These are phyloP conservation scores for Phrynosoma blainvillii DNA, from an alignment of 2,113 vertebrate genomes.

Conservation along the genomic window DNA sequence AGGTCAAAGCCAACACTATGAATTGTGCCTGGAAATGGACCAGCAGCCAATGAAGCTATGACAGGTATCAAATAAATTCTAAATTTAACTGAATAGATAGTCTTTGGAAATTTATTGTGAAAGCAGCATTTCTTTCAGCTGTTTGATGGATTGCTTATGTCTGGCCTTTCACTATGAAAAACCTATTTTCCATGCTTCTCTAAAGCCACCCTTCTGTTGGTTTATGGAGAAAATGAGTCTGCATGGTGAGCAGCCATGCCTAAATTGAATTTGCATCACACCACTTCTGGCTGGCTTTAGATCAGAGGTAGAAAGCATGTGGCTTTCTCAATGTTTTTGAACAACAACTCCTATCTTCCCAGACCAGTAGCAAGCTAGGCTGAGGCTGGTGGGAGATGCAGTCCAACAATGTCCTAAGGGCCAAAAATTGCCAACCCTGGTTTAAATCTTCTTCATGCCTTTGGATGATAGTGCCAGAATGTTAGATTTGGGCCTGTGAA, in stretches of 20 bases:
- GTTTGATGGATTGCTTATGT: background rate
- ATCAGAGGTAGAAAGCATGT: background rate
- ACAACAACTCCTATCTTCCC: no score
- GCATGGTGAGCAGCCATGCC: background rate
- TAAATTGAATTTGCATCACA: no score
- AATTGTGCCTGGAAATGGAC: no score
- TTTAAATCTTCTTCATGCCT: no score
- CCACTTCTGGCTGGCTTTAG: background rate
- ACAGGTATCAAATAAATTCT: background rate
- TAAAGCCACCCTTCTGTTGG: background rate
- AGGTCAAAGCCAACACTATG: no score
- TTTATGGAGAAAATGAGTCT: background rate
- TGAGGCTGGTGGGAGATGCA: no score
- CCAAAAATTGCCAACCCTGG: no score
- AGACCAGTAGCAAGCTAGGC: no score
- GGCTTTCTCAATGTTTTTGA: no score
- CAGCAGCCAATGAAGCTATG: background rate
- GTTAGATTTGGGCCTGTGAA: background rate
- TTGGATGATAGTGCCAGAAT: background rate
- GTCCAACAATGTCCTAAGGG: no score
- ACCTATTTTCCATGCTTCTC: background rate
- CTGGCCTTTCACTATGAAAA: background rate
- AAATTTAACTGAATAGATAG: conserved; percentile 2
- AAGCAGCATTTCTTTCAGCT: no score
- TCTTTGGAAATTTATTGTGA: conserved; percentile 11